Evolutionary conservation across 2,113 vertebrate genomes (phyloP).

Genomic region (Calidris pugnax): DNA sequence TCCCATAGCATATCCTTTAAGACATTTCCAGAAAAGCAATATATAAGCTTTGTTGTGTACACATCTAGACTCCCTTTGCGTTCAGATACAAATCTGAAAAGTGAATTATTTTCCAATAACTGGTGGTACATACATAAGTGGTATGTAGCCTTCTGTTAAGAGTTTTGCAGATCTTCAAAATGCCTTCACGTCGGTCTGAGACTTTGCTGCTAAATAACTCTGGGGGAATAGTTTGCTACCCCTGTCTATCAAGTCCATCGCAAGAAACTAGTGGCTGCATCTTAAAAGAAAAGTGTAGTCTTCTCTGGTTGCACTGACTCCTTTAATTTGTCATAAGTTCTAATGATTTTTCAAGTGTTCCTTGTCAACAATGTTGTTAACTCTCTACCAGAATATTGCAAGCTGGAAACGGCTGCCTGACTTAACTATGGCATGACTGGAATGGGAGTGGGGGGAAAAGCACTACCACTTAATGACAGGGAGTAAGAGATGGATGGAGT

Average conservation of each 20-base stretch:
- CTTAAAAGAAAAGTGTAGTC: not conserved
- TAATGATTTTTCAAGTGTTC: not conserved
- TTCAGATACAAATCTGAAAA: not conserved
- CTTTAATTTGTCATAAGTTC: not conserved
- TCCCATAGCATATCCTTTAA: not conserved
- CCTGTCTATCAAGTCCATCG: not conserved
- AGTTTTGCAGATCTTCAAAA: not conserved
- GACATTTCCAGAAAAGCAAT: not conserved
- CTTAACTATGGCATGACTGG: not conserved
- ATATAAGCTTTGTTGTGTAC: not conserved
- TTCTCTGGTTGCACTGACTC: not conserved
- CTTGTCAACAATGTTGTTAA: not conserved
- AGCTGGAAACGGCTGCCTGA: not conserved
- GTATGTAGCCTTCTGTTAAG: not conserved
- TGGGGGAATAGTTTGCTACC: not conserved
- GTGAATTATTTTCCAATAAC: not conserved
- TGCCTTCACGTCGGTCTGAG: not conserved
- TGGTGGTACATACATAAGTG: not conserved
- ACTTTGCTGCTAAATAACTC: not conserved
- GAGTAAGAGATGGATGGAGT: not conserved
- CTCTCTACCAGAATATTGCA: not conserved
- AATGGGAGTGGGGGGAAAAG: not conserved
- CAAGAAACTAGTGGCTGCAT: not conserved
- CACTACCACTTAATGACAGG: not conserved
- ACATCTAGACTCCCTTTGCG: not conserved